Percentiles rank a stretch among this genome's conserved stretches.
phyloP scores from a whole-genome alignment of 2,113 vertebrate genomes.

The Agelaius phoeniceus region DNA sequence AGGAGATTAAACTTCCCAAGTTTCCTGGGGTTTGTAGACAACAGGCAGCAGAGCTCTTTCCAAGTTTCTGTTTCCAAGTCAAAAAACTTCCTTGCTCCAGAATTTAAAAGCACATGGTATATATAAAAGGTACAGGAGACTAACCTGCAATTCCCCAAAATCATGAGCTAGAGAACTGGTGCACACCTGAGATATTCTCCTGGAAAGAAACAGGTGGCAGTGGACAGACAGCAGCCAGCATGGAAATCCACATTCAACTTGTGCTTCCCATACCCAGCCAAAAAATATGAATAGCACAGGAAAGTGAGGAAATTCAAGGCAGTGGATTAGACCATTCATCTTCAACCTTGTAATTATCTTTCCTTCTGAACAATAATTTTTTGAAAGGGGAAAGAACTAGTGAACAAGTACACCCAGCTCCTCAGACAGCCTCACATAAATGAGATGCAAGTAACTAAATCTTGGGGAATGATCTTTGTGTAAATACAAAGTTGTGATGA shows the following conservation, averaged over 20 bases:
- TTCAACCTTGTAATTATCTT: conserved; percentile 51
- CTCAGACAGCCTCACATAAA: not conserved
- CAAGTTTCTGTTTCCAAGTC: not conserved
- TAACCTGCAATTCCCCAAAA: not conserved
- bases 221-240: not conserved
- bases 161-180: not conserved
- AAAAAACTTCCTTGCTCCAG: not conserved
- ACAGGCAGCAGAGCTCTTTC: not conserved
- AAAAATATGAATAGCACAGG: conserved; percentile 48
- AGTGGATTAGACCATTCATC: conserved; percentile 19
- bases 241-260: not conserved
- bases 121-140: not conserved
- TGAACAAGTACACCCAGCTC: not conserved
- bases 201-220: not conserved
- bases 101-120: not conserved
- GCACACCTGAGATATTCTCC: not conserved
- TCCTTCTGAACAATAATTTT: conserved; percentile 41
- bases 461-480: not conserved
- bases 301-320: conserved; percentile 18
- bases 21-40: not conserved
- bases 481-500: not conserved
- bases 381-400: not conserved
- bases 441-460: not conserved
- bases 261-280: not conserved
- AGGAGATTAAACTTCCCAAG: not conserved